Base-by-base conservation (phyloP, 2,113 vertebrate genomes). In the Tachuris rubrigastra region DNA sequence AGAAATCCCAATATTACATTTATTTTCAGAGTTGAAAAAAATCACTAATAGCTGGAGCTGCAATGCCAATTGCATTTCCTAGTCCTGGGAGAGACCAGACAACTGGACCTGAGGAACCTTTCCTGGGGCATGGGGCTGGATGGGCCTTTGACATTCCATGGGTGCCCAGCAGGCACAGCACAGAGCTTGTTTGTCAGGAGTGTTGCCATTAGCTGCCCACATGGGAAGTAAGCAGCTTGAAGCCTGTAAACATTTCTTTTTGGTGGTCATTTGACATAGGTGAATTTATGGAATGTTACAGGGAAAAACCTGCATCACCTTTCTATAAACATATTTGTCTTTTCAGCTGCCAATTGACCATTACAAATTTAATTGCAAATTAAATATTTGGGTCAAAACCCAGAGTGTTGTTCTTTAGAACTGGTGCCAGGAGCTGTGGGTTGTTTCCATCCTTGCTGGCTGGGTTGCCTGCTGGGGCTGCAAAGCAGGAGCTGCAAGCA, bases 101-200 rank as follows among this genome's bases (percentile, higher is more conserved):
- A 6, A 2, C 9, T 8, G 28, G n/a, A 19, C 55, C 13, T 67
- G 87, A 78, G 42, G 33, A 59, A 27, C 21, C 27, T 52, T n/a
- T 49, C 39, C 44, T 46, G 46, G 20, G 46, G 20, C 46, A 31
- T 0, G 0, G n/a, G 55, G 25, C 72, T 73, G 65, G 49, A 8
- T 56, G 59, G 49, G 33, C 39, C 44, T 49, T 60, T 0, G 0
- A 67, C 1, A 0, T 42, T 35, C 53, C 2, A 2, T 2, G 20
- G n/a, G 28, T 31, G 25, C 67, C 50, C 0, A 0, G 49, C 67
- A 75, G 85, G 44, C 28, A 27, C 52, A 76, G 67, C 53, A 30
- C 39, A 60, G 25, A 20, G 50, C 56, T 75, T 41, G 3, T 66
- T 66, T 67, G 44, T 39, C 77, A n/a, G 10, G 63, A 53, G 21